These are phyloP conservation scores for Eubucco bourcierii DNA, from an alignment of 2,113 vertebrate genomes.

Conservation along the genomic window DNA sequence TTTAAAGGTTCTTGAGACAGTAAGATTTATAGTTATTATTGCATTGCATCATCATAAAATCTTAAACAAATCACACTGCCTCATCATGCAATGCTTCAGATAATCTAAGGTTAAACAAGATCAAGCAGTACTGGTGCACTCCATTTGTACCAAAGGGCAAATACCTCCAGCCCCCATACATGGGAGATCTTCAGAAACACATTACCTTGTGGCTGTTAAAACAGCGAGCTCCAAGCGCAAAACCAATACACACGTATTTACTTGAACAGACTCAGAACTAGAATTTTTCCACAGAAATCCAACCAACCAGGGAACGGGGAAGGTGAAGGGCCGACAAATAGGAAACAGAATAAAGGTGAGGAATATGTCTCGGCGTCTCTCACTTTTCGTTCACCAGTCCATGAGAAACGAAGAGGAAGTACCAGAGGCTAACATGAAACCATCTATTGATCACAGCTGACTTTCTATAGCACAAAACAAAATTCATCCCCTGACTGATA, in stretches of 20 bases:
- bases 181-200: accelerated
- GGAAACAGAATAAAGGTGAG: background rate
- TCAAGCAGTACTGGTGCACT: background rate
- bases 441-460: background rate
- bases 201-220: background rate
- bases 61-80: conserved; percentile 11
- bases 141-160: background rate
- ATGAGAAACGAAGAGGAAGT: background rate
- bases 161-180: background rate
- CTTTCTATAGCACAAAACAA: background rate
- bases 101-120: background rate
- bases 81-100: background rate
- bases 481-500: background rate
- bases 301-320: background rate
- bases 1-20: conserved; percentile 22
- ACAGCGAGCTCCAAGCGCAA: background rate
- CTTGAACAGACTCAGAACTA: background rate
- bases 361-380: background rate
- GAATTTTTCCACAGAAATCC: background rate
- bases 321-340: accelerated
- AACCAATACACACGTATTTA: background rate
- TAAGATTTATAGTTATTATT: background rate
- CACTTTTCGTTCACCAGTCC: background rate
- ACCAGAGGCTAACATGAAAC: background rate
- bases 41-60: background rate